Conservation (phyloP, 2,888 invertebrate genomes). For the Fissipunctia ypsillon region DNA sequence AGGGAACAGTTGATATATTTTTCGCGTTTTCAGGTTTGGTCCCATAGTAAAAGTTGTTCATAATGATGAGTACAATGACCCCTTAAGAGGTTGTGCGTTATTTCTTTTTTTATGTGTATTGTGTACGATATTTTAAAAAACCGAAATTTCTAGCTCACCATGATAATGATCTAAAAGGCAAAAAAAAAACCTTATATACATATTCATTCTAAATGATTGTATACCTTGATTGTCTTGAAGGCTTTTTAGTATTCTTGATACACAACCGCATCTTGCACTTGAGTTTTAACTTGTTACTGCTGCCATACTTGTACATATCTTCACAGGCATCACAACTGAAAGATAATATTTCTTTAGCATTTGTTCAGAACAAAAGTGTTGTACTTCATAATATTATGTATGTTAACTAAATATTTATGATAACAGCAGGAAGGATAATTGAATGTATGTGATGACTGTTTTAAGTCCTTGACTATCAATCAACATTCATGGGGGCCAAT, state of each 20-base stretch:
- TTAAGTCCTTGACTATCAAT: conserved; percentile 6
- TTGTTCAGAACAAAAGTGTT: conserved; percentile 50
- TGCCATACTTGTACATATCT: conserved; percentile 90
- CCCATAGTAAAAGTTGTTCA: too few relatives aligned
- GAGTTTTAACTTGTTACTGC: conserved; percentile 87
- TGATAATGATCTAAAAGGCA: not conserved
- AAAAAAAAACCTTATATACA: not conserved
- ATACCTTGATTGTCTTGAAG: conserved; percentile 83
- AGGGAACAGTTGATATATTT: too few relatives aligned
- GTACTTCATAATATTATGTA: conserved; percentile 57
- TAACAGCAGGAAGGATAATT: conserved; percentile 20
- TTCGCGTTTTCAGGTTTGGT: too few relatives aligned
- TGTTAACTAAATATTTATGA: conserved; percentile 56
- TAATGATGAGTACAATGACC: too few relatives aligned
- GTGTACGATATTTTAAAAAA: not conserved
- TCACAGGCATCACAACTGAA: conserved; percentile 88
- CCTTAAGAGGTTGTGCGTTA: too few relatives aligned
- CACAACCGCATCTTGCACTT: conserved; percentile 90
- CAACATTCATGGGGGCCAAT: conserved; percentile 9
- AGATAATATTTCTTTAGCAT: conserved; percentile 49
- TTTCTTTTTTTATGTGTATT: not conserved
- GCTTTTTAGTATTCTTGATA: conserved; percentile 82
- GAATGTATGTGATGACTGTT: conserved; percentile 35
- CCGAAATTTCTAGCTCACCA: not conserved
- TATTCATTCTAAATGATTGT: not conserved